These are phyloP conservation scores for Pantelozetes paolii DNA, from an alignment of 2,888 invertebrate species.

Conservation along the genomic window DNA sequence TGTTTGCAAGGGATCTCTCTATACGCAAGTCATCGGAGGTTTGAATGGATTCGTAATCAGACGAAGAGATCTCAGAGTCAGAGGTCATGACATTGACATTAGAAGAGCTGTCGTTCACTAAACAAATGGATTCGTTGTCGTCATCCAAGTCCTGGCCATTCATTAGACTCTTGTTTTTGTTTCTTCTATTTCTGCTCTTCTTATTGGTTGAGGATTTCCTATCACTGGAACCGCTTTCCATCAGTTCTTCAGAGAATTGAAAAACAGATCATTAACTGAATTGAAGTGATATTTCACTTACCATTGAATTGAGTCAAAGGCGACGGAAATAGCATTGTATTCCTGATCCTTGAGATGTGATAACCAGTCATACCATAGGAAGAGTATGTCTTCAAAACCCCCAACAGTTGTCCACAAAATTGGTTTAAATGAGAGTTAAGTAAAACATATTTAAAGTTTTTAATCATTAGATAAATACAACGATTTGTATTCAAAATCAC, in stretches of 20 bases:
- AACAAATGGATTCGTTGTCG: not conserved
- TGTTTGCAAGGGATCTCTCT: not conserved
- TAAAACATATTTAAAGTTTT: constrained; percentile 17
- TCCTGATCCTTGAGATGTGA: not conserved
- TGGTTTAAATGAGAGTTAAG: not conserved
- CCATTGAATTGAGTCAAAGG: constrained; percentile 1
- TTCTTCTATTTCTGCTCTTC: not conserved
- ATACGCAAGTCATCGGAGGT: not conserved
- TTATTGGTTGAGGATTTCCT: not conserved
- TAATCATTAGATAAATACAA: constrained; percentile 14
- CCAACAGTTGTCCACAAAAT: constrained; percentile 10
- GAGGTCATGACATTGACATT: constrained; percentile 23
- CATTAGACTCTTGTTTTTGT: not conserved
- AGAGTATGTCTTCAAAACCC: not conserved
- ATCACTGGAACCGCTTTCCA: not conserved
- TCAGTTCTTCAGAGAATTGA: not conserved
- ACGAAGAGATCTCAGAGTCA: constrained; percentile 40
- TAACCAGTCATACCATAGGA: constrained; percentile 14
- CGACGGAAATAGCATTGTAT: constrained; percentile 1
- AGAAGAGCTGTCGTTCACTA: not conserved
- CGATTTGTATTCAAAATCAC: constrained; percentile 27
- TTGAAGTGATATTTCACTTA: not conserved
- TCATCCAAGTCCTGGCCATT: constrained; percentile 7
- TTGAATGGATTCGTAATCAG: constrained; percentile 31
- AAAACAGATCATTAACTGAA: not conserved